Base-by-base conservation (phyloP, 2,888 invertebrate genomes). In the Nemotelus pantherinus region DNA sequence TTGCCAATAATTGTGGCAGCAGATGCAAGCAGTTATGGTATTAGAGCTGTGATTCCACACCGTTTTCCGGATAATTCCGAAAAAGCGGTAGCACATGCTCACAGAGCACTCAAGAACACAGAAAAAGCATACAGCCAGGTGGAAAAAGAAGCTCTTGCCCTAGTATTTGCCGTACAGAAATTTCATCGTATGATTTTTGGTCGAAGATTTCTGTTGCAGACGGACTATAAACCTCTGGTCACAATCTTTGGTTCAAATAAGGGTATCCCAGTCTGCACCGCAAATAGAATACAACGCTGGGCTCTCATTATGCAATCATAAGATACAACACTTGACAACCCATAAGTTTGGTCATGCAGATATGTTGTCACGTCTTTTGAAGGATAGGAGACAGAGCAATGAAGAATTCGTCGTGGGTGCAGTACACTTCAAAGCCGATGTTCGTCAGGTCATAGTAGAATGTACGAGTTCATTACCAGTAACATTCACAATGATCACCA, bases 51-150 rank as follows among this genome's bases (percentile, higher is more conserved):
- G 79, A 45, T 77, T 80, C 68, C 53, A 10, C 53, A 53, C 53
- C 53, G 53, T 10, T 53, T 53, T 10, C 53, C 53, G 6, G 53
- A 53, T 53, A 10, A 10, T 10, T 9, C 10, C 10, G 60, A n/a
- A 5, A 58, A 58, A 58, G 60, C 39, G 25, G 25, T 58, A 10
- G 9, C 5, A 10, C 60, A 60, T 60, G 60, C 39, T 9, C 43
- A 39, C 9, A 39, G 63, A 9, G 43, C 63, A 9, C 41, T 63
- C n/a, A 10, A 53, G 7, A 53, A 53, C 53, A 77, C 83, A 6
- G 84, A 86, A 79, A 79, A 81, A 58, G 81, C 82, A 25, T 85
- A 85, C 79, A 81, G 83, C 25, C 84, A 85, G 79, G 81, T 83
- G 3, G 83, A 85, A 74, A 82, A 83, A 80, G 85, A 85, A 81